Conservation (phyloP, 2,113 vertebrate genomes). For the Cichladusa arquata region DNA sequence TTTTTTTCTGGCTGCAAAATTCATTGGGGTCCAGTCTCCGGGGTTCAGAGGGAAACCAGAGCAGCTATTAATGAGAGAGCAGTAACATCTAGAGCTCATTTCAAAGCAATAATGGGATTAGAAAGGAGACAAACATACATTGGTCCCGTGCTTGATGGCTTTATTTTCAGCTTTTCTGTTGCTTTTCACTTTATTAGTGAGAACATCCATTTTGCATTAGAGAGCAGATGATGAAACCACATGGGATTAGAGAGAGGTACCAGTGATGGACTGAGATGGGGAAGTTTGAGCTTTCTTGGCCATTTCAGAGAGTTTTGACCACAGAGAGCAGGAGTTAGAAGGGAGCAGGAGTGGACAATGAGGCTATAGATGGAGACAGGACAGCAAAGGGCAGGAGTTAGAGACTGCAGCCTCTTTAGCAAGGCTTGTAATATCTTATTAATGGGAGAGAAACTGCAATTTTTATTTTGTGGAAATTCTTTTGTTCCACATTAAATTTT, state of each 20-base stretch:
- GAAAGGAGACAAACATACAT: slow-evolving; percentile 29
- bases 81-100: slow-evolving; percentile 22
- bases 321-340: neutral
- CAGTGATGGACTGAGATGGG: neutral
- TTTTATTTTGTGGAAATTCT: slow-evolving; percentile 55
- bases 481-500: slow-evolving; percentile 55
- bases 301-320: neutral
- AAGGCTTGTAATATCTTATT: neutral
- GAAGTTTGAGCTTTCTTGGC: neutral
- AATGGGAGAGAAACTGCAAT: slow-evolving; percentile 37
- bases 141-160: slow-evolving; percentile 42
- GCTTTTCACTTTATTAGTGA: slow-evolving; percentile 36
- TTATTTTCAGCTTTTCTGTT: slow-evolving; percentile 19
- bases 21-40: slow-evolving; percentile 35
- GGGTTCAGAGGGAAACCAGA: slow-evolving; percentile 36
- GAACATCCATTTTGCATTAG: slow-evolving; percentile 47
- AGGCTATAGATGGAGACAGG: neutral
- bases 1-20: neutral
- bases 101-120: slow-evolving; percentile 53
- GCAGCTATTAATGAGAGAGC: slow-evolving; percentile 42
- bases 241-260: neutral
- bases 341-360: neutral
- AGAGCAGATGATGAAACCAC: slow-evolving; percentile 17
- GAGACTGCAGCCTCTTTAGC: neutral
- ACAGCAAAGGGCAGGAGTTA: neutral